Percentiles rank a stretch among this genome's conserved stretches.
phyloP scores from a whole-genome alignment of 2,797 vertebrate species.

The Anolis apletophallus region DNA sequence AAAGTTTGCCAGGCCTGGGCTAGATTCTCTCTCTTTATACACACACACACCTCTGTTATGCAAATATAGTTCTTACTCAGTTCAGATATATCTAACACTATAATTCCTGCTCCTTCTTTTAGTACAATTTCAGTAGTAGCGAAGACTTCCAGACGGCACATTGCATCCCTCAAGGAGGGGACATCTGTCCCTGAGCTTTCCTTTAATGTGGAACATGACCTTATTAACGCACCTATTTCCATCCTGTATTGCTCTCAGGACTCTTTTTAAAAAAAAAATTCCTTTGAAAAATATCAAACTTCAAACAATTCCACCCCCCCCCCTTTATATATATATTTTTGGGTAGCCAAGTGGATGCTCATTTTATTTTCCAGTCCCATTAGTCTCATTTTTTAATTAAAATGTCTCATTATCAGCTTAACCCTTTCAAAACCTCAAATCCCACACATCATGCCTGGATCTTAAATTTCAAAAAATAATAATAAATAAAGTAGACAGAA shows the following conservation, averaged over 20 bases:
- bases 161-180: constrained; percentile 19
- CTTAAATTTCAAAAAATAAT: not conserved
- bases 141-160: not conserved
- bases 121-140: not conserved
- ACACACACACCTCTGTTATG: no score
- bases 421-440: constrained; percentile 3
- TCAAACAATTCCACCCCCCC: no score
- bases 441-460: not conserved
- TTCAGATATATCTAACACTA: not conserved
- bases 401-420: constrained; percentile 24
- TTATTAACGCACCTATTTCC: constrained; percentile 25
- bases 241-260: constrained; percentile 5
- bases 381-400: constrained; percentile 37
- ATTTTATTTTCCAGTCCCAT: constrained; percentile 31
- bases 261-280: no score
- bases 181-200: not conserved
- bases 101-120: not conserved
- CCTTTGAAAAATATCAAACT: not conserved
- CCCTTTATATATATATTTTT: no score
- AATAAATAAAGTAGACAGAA: not conserved
- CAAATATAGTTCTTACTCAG: not conserved
- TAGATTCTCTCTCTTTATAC: no score
- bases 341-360: not conserved
- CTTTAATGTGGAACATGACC: constrained; percentile 31
- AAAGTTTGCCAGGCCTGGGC: no score